These are phyloP conservation scores for Aspidoscelis tigris DNA, from an alignment of 2,113 vertebrate species.

Conservation along the genomic window DNA sequence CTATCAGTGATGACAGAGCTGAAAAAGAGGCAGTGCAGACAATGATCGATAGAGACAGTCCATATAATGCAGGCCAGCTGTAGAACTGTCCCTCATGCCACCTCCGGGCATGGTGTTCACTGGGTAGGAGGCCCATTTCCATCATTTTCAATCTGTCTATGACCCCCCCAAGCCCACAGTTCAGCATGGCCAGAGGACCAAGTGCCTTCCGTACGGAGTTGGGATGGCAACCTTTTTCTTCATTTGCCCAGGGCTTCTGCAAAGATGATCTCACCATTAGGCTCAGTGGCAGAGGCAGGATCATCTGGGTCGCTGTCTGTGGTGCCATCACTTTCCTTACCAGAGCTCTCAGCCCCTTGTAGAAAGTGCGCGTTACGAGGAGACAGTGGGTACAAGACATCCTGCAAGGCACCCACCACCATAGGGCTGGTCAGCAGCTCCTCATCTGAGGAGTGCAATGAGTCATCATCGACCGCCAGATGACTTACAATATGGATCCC, in stretches of 20 bases:
- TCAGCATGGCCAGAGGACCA: background rate
- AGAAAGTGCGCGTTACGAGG: conserved; percentile 78
- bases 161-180: background rate
- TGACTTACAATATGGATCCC: conserved; percentile 85
- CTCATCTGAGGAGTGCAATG: conserved; percentile 89
- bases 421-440: conserved; percentile 86
- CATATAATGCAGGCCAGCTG: conserved; percentile 8
- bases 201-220: background rate
- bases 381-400: conserved; percentile 74
- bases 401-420: conserved; percentile 80
- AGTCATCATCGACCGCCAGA: conserved; percentile 87
- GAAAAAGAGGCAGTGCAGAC: conserved; percentile 42
- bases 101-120: background rate
- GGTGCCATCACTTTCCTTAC: conserved; percentile 90
- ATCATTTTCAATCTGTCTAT: background rate
- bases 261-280: conserved; percentile 37
- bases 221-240: background rate
- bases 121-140: background rate
- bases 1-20: conserved; percentile 29
- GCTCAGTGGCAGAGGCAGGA: background rate
- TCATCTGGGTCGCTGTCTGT: conserved; percentile 85
- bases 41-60: conserved; percentile 20
- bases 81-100: background rate
- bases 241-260: conserved; percentile 43
- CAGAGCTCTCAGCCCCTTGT: conserved; percentile 66